Base-by-base conservation (phyloP, 2,888 invertebrate genomes). In the Gandaritis pyraliata region DNA sequence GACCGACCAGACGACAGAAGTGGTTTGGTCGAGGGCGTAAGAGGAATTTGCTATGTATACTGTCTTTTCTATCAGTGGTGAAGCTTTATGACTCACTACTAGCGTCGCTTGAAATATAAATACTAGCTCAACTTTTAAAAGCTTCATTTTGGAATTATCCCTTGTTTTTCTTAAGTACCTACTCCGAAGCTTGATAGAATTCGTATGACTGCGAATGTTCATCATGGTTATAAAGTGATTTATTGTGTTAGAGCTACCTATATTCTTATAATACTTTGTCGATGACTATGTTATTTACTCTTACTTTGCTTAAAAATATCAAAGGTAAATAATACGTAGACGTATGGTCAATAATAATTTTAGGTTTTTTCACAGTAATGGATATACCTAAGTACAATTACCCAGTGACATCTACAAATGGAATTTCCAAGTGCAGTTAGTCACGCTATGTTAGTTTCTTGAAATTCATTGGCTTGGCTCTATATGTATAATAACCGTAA, bases 1-100 rank as follows among this genome's bases (percentile, higher is more conserved):
- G 3, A 13, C 18, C 53, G 65, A 66, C 84, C 82, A 84, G 18
- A 80, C 70, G 0, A 87, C 72, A 2, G 78, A 70, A 0, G 82
- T 83, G 2, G 71, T 65, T 23, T 68, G 66, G 36, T 75, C 55
- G 2, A 56, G 53, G 29, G 65, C 50, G 64, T 80, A 87, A 36
- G 70, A 73, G 23, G 74, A 68, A 58, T 75, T 80, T 29, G 81
- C 77, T 60, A 82, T 60, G 8, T 56, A 47, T 33, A 75, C 69
- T 1, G 82, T 79, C 43, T 68, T 73, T 41, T 80, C 65, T 45
- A 73, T 65, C 36, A 80, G 13, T 1, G 39, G 12, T 16, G 57
- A 62, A 1, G 13, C 30, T 10, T 38, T 13, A 12, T 11, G 41
- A 12, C 56, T 46, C 13, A 13, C 36, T 43, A 0, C 11, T 48